Evolutionary conservation across 2,113 vertebrate species (phyloP), one percentile per base, ranked within the genome.

Genomic region (Phaethon lepturus): DNA sequence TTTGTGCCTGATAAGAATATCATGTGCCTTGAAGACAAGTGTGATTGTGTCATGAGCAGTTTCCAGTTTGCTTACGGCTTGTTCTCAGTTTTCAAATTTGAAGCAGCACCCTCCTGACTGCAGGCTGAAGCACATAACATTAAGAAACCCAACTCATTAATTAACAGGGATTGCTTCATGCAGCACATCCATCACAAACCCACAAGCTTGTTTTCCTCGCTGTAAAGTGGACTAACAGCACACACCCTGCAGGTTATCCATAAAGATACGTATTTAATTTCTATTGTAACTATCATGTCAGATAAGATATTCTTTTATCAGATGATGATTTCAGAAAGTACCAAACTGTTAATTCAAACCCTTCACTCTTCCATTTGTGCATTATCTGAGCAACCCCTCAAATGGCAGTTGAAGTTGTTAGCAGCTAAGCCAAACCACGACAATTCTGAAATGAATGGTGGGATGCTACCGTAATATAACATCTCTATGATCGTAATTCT

Each of bases 81-180:
- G 28, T 49, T 84, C 56, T 50, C 44, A 72, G 55, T 85, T 93
- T 86, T 75, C 83, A 89, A 71, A 49, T n/a, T 58, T 78, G 62
- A 91, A 92, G 80, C 86, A 93, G 73, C 66, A 68, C 45, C 88
- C 75, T 86, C 63, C 58, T 60, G 52, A 80, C 82, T 74, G 68
- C 88, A 88, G 63, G 56, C 82, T 58, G 93, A 89, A 83, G 83
- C 49, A 89, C 18, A 19, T 18, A 89, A 45, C 64, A 84, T 84
- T 62, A 94, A 71, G 82, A 94, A 96, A 93, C 55, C 63, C 62
- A 95, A 47, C 58, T 89, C 82, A 96, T 83, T 97, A 97, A 96
- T 91, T 86, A 94, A 59, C 33, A 58, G 42, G 53, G 58, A 26
- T 91, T 95, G 93, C 89, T 95, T 81, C 87, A 73, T 11, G 19